Percentiles rank a stretch among this genome's conserved stretches.
Evolutionary conservation across 2,113 vertebrate species (phyloP).

Genomic region (Tretioscincus oriximinensis): DNA sequence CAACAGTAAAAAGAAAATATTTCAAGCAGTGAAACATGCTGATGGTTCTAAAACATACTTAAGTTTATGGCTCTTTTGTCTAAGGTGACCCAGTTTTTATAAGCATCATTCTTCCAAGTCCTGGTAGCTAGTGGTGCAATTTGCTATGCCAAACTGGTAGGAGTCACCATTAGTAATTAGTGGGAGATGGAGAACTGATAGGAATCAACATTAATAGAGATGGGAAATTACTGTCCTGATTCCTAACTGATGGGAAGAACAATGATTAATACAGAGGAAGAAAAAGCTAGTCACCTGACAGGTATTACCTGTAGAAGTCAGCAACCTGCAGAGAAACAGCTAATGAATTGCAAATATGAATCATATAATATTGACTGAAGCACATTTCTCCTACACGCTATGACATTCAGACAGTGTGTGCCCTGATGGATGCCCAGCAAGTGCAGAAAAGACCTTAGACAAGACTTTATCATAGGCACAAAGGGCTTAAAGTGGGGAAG

Average conservation of each 20-base stretch:
- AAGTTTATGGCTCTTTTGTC: not conserved
- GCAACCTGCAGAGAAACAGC: not conserved
- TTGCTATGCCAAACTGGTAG: not conserved
- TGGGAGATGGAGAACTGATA: no score
- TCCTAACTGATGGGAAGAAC: not conserved
- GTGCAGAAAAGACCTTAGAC: no score
- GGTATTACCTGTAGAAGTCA: not conserved
- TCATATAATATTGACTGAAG: no score
- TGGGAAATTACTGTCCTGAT: not conserved
- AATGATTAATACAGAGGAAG: not conserved
- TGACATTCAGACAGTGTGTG: no score
- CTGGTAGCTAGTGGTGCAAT: no score
- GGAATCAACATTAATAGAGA: no score
- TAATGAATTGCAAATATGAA: not conserved
- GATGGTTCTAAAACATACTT: not conserved
- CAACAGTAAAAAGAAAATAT: constrained; percentile 28
- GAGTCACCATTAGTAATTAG: not conserved
- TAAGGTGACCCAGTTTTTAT: not conserved
- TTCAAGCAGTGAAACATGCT: constrained; percentile 35
- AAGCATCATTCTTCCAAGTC: not conserved
- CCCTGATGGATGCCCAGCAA: no score
- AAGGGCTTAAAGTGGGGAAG: no score
- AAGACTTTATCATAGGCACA: no score
- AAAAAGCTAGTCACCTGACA: not conserved
- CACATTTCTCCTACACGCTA: no score